Percentiles rank a stretch among this genome's conserved stretches.
These are phyloP conservation scores for Parauchenoglanis punctatus DNA, from an alignment of 2,797 vertebrate genomes.

Conservation along the genomic window DNA sequence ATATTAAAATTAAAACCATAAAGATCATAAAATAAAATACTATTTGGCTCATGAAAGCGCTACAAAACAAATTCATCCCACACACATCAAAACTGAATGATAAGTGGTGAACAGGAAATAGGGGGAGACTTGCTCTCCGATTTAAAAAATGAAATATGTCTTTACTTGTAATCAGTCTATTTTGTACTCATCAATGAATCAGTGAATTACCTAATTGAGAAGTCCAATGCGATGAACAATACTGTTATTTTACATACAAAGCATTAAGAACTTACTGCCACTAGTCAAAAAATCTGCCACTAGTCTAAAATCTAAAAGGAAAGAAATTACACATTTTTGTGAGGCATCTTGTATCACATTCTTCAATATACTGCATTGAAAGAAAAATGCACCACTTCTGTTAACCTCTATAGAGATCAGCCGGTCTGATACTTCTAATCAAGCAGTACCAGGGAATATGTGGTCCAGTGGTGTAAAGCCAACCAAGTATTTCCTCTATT, in stretches of 20 bases:
- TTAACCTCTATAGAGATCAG: not conserved
- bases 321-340: not conserved
- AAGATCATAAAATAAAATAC: constrained; percentile 2
- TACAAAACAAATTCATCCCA: not conserved
- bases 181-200: not conserved
- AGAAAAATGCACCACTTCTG: not conserved
- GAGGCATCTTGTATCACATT: not conserved
- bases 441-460: not conserved
- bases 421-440: not conserved
- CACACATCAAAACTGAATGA: not conserved
- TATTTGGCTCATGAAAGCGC: not conserved
- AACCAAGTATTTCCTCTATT: not conserved
- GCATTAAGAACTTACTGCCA: not conserved
- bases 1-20: constrained; percentile 2
- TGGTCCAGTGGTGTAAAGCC: not conserved
- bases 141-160: constrained; percentile 14
- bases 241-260: not conserved
- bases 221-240: not conserved
- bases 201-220: not conserved
- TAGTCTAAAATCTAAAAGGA: not conserved
- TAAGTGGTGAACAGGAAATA: not conserved
- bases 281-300: not conserved
- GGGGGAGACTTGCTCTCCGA: constrained; percentile 29
- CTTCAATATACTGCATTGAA: not conserved
- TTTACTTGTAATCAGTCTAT: not conserved